phyloP scores from a whole-genome alignment of 2,113 vertebrate species.

The Heterotilapia buettikoferi region DNA sequence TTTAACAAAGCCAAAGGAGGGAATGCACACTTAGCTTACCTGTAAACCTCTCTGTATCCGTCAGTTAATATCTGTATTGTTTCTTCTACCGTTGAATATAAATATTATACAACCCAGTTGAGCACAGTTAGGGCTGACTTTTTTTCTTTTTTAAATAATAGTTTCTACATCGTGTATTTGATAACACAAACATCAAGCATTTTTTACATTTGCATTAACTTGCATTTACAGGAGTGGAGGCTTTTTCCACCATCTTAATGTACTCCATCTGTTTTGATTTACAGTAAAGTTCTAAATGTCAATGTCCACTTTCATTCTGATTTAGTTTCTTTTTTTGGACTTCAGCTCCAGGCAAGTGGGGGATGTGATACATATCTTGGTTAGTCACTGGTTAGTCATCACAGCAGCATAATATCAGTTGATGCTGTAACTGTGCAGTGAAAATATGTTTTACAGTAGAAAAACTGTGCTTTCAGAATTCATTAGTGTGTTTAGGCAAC shows the following conservation, averaged over 20 bases:
- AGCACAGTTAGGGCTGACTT: neutral
- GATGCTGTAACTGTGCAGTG: neutral
- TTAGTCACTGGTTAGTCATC: slow-evolving; percentile 23
- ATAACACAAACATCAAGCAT: neutral
- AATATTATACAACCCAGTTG: neutral
- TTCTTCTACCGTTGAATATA: neutral
- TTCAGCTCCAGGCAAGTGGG: neutral
- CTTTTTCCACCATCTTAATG: neutral
- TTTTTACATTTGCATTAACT: neutral
- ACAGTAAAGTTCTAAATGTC: slow-evolving; percentile 9
- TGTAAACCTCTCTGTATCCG: neutral
- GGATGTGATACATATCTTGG: neutral
- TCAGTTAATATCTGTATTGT: neutral
- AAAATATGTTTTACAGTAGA: neutral
- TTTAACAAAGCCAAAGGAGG: neutral
- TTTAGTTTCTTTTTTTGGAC: slow-evolving; percentile 10
- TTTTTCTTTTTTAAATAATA: neutral
- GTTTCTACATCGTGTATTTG: neutral
- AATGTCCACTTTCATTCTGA: slow-evolving; percentile 14
- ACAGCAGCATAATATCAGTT: neutral
- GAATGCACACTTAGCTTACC: neutral
- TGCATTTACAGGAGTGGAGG: neutral
- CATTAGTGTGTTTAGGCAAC: neutral
- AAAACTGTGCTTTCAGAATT: neutral
- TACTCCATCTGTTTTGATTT: neutral